phyloP scores from a whole-genome alignment of 2,888 invertebrate species.

The Nebria brevicollis region DNA sequence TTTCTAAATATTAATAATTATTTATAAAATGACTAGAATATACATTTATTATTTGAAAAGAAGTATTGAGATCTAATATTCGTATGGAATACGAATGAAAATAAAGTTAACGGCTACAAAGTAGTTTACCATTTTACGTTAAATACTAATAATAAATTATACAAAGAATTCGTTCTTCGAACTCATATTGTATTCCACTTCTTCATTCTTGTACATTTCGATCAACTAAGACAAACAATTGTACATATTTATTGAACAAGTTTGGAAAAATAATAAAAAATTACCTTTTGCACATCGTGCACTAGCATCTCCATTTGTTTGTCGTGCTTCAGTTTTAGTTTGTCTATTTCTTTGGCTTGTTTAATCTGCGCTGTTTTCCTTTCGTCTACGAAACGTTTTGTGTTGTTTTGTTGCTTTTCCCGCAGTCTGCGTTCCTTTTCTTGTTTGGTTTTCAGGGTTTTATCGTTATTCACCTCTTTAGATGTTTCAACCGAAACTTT shows the following conservation, averaged over 20 bases:
- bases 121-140: slow-evolving; percentile 1
- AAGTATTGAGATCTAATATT: slow-evolving; percentile 42
- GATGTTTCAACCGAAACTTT: slow-evolving; percentile 97
- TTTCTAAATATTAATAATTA: slow-evolving; percentile 6
- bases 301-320: slow-evolving; percentile 91
- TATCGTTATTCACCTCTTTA: slow-evolving; percentile 95
- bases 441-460: slow-evolving; percentile 94
- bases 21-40: slow-evolving; percentile 45
- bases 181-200: slow-evolving; percentile 88
- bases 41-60: slow-evolving; percentile 37
- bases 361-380: slow-evolving; percentile 88
- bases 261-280: not conserved
- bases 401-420: slow-evolving; percentile 97
- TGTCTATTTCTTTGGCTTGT: slow-evolving; percentile 91
- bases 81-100: slow-evolving; percentile 28
- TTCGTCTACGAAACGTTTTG: slow-evolving; percentile 97
- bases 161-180: slow-evolving; percentile 92
- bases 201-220: slow-evolving; percentile 94
- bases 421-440: slow-evolving; percentile 93
- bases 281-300: slow-evolving; percentile 87
- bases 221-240: slow-evolving; percentile 71
- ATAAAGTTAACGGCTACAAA: slow-evolving; percentile 25
- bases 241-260: slow-evolving; percentile 9
- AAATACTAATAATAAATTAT: slow-evolving; percentile 64
- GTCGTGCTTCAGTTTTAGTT: slow-evolving; percentile 90